Evolutionary conservation across 2,888 invertebrate species (phyloP).

Genomic region (Hirtodrosophila alboralis): DNA sequence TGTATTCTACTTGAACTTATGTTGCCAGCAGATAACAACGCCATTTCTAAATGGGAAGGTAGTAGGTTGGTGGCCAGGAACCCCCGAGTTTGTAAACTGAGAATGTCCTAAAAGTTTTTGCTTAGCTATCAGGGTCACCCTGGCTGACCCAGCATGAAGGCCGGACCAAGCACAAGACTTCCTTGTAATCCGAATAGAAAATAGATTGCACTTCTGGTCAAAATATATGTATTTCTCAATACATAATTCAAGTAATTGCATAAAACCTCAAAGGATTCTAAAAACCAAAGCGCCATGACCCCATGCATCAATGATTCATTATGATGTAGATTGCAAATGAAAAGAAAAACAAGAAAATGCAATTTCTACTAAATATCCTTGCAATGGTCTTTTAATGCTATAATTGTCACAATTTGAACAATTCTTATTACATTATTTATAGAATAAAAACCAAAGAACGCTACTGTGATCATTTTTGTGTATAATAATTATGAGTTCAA

Average conservation of each 20-base stretch:
- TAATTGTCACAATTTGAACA: no score
- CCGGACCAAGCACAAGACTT: neutral
- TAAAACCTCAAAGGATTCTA: neutral
- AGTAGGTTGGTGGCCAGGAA: no score
- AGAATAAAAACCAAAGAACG: no score
- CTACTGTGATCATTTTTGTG: no score
- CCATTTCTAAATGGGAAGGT: neutral
- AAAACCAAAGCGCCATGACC: no score
- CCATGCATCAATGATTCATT: no score
- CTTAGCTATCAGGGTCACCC: constrained; percentile 20
- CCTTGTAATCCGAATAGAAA: constrained; percentile 14
- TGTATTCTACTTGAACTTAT: constrained; percentile 25
- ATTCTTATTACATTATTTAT: no score
- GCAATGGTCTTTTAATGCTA: no score
- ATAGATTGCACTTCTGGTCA: constrained; percentile 18
- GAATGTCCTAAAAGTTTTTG: constrained; percentile 14
- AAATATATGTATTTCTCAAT: constrained; percentile 5
- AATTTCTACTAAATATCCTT: no score
- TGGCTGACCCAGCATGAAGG: constrained; percentile 6
- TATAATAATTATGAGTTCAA: no score
- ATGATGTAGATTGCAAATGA: no score
- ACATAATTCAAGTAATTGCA: constrained; percentile 3
- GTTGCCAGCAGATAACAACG: constrained; percentile 25
- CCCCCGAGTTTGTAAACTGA: constrained; percentile 1
- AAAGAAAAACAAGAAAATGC: no score